phyloP scores from a whole-genome alignment of 2,113 vertebrate genomes.

The Micronisus gabar region DNA sequence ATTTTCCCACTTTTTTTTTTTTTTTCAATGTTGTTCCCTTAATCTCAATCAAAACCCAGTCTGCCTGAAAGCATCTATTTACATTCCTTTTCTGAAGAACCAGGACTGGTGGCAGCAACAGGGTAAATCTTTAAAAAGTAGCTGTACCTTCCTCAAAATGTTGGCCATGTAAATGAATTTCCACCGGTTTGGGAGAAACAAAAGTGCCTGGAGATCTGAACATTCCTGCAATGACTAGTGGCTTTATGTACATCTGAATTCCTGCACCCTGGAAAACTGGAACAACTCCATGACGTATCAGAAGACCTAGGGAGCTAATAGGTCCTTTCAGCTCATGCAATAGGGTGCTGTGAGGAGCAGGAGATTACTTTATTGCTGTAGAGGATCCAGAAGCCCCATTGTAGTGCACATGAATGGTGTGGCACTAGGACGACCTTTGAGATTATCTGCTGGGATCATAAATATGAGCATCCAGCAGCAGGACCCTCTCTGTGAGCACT shows the following conservation, averaged over 20 bases:
- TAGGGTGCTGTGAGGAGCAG: not conserved
- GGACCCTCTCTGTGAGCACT: not conserved
- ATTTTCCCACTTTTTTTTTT: not conserved
- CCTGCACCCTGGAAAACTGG: not conserved
- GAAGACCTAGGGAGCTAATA: not conserved
- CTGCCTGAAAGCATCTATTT: not conserved
- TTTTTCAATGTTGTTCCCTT: not conserved
- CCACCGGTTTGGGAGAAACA: not conserved
- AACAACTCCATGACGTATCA: not conserved
- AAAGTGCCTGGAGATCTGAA: not conserved
- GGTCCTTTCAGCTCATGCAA: not conserved
- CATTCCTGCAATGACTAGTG: not conserved
- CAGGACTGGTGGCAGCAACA: not conserved
- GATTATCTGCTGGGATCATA: not conserved
- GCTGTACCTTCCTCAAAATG: not conserved
- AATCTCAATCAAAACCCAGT: not conserved
- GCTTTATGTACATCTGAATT: not conserved
- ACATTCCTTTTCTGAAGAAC: not conserved
- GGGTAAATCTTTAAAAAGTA: not conserved
- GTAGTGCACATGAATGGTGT: fast-evolving
- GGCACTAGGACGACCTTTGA: not conserved
- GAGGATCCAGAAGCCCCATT: not conserved
- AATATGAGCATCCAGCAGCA: not conserved
- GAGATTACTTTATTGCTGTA: not conserved
- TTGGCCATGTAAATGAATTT: not conserved